phyloP scores from a whole-genome alignment of 2,888 invertebrate genomes.

The Spodoptera exigua region DNA sequence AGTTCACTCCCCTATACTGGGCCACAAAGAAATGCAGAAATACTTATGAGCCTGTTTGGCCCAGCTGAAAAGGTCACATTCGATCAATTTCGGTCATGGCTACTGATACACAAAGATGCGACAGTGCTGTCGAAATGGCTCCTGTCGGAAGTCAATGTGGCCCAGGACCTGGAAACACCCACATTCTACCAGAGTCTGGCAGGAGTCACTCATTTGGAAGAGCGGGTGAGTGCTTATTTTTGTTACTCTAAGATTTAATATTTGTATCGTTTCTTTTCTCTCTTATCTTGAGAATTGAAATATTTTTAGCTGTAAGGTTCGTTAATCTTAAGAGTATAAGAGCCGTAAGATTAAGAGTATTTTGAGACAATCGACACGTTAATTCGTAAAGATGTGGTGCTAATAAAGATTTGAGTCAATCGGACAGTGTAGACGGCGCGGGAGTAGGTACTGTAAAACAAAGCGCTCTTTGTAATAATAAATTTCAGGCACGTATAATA shows the following conservation, averaged over 20 bases:
- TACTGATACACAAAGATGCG: slow-evolving; percentile 92
- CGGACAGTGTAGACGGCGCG: slow-evolving; percentile 4
- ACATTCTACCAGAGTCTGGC: slow-evolving; percentile 98
- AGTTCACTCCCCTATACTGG: slow-evolving; percentile 78
- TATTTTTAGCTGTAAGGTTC: too few species aligned
- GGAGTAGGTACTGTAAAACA: slow-evolving; percentile 8
- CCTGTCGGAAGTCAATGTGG: slow-evolving; percentile 92
- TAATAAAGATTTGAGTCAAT: slow-evolving; percentile 9
- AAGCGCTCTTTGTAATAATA: slow-evolving; percentile 20
- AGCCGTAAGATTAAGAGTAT: background rate
- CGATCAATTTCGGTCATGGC: slow-evolving; percentile 94
- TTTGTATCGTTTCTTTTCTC: background rate
- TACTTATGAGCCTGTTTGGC: slow-evolving; percentile 80
- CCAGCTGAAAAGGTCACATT: slow-evolving; percentile 89
- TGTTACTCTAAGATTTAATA: background rate
- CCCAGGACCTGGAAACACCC: slow-evolving; percentile 95
- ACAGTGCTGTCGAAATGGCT: slow-evolving; percentile 95
- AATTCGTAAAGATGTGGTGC: background rate
- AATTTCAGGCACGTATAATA: slow-evolving; percentile 3
- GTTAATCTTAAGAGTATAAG: too few species aligned
- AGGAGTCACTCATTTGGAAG: slow-evolving; percentile 96
- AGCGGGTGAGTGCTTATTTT: slow-evolving; percentile 88
- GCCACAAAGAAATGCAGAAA: slow-evolving; percentile 75
- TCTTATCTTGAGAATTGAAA: too few species aligned
- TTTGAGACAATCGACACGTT: slow-evolving; percentile 3